Evolutionary conservation across 2,113 vertebrate genomes (phyloP), one percentile per base, ranked within the genome.

Genomic region (Lanius ludovicianus): DNA sequence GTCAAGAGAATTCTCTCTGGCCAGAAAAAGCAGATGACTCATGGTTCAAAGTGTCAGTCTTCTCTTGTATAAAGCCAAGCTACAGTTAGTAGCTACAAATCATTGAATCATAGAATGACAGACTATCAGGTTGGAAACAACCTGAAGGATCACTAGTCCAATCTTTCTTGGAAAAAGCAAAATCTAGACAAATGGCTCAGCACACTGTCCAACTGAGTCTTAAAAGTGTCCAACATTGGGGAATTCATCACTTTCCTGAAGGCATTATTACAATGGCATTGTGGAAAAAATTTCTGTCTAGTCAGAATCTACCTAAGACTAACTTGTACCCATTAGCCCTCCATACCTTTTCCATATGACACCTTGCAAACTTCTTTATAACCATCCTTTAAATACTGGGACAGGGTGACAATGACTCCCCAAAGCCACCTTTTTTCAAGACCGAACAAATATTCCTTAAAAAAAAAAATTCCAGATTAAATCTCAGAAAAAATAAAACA

Each of bases 151-250:
- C 5, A 31, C 24, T 68, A 83, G 35, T 55, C 17, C 49, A 64
- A 70, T 8, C 22, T 37, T 77, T 64, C 9, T n/a, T 57, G 37
- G 35, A 22, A 63, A 41, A 63, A 63, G 1, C 5, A 70, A 44
- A 60, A 63, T 56, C 27, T 42, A 33, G 18, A 20, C 39, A 56
- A 63, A 37, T 63, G 18, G 8, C 27, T 21, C 22, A 84, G 10
- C 6, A 63, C 3, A 3, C 35, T 63, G 27, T 50, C 27, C 15
- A 17, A 11, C 19, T 27, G n/a, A 84, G 15, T 28, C 71, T 63
- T 63, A 28, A 49, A 76, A 63, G 1, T 20, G 19, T 84, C 27
- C 35, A 37, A 0, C 4, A 1, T 0, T 63, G 27, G 8, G 33
- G 28, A 70, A 63, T 63, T 56, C 42, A 63, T 31, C 31, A 16